Evolutionary conservation across 2,888 invertebrate species (phyloP), one percentile per base, ranked within the genome.

Genomic region (Drosophila phalerata): DNA sequence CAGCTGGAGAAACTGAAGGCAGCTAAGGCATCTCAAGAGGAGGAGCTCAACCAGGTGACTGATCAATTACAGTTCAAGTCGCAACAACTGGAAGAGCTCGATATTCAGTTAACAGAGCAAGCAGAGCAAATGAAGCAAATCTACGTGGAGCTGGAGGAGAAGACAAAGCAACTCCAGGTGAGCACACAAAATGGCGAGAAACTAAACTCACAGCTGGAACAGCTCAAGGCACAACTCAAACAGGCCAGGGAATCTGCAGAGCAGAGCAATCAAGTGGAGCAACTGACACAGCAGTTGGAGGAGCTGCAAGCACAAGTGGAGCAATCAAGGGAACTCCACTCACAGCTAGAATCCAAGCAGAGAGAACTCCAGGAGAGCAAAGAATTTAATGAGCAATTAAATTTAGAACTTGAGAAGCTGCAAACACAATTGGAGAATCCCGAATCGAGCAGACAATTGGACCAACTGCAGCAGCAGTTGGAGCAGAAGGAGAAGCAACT

Each of bases 401-500:
- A 8, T 1, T 42, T 6, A 11, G 19, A 42, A n/a, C 77, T 81
- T 53, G 78, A 70, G 62, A 61, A 34, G 34, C 52, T 30, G 60
- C 79, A 25, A 13, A 9, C 8, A 77, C 85, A 47, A 48, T 62
- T 48, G 57, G 47, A 52, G 69, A 15, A n/a, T 28, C 28, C 43
- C 19, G 13, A 43, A 15, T 15, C 11, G 9, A 47, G 19, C 15
- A 37, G 81, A 1, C 95, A 96, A 88, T 94, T 94, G 48, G 95
- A 97, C 84, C 92, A 28, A 4, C 28, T 30, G 30, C 6, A 28
- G n/a, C 17, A 49, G 25, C 30, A 58, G 19, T n/a, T 57, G 40
- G 11, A 64, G 40, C 28, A 51, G 13, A 9, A 63, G 9, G 55
- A 49, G 13, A 48, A 64, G 30, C 42, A 57, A 11, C 32, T 65